Evolutionary conservation across 2,113 vertebrate genomes (phyloP), one percentile per base, ranked within the genome.

Genomic region (Equus quagga): DNA sequence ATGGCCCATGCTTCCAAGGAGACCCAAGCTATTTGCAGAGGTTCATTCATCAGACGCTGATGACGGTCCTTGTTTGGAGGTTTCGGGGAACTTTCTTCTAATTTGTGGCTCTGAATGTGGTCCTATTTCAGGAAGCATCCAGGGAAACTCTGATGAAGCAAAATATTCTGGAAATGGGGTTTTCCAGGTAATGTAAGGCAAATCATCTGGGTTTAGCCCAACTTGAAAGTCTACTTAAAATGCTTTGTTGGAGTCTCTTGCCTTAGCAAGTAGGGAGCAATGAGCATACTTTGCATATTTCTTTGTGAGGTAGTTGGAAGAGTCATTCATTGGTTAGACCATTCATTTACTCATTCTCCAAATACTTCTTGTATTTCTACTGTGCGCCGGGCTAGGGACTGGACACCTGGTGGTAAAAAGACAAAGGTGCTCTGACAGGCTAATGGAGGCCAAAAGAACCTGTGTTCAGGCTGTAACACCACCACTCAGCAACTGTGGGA

Each of bases 161-260:
- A 58, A 79, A 83, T 51, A 79, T 81, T 89, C 54, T 90, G 70
- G 58, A 83, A 54, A 83, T 56, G 67, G 33, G 19, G 26, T 85
- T 95, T 95, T 95, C 46, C 76, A 64, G 72, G 56, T 41, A 84
- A 33, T 15, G 9, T 49, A 75, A 58, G 21, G 28, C 15, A 85
- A 80, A 90, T 76, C n/a, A 64, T 81, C 81, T 91, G 64, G 56
- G 51, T n/a, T 92, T 80, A 64, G 46, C 69, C 65, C 82, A 87
- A 75, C 41, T 33, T 75, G 58, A 78, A 92, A 84, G 83, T 58
- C 33, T 56, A 62, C 67, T 46, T 44, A 31, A 92, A 73, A 78
- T 54, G 28, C 41, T 85, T 72, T 56, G 14, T 72, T 70, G 81
- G 54, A 33, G 21, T 21, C 91, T 96, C 51, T 93, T 80, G 64